Evolutionary conservation across 2,113 vertebrate genomes (phyloP).

Genomic region (Poeciliopsis turrubarensis): DNA sequence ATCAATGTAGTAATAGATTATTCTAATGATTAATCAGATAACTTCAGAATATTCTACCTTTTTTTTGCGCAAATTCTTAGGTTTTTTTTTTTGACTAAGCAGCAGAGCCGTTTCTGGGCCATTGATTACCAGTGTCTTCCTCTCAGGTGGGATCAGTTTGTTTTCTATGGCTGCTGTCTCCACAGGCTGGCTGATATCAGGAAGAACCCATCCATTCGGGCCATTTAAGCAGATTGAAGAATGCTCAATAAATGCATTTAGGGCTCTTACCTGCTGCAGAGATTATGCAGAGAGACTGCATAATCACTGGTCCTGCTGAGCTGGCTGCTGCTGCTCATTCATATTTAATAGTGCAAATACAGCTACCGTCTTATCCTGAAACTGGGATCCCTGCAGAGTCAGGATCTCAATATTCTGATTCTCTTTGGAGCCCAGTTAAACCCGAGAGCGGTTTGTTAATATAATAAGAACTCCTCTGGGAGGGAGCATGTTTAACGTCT

Average conservation of each 20-base stretch:
- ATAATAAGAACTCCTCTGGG: not conserved
- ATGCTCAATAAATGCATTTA: constrained; percentile 18
- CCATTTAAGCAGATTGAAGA: not conserved
- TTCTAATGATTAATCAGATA: no score
- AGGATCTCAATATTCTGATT: not conserved
- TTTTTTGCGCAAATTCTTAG: no score
- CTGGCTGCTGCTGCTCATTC: not conserved
- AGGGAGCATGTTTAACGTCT: not conserved
- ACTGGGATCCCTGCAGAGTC: not conserved
- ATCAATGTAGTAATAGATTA: no score
- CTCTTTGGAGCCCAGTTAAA: not conserved
- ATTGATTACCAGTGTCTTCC: not conserved
- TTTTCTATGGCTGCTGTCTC: not conserved
- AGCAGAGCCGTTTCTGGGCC: not conserved
- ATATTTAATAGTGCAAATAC: constrained; percentile 35
- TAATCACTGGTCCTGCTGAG: constrained; percentile 16
- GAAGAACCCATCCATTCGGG: not conserved
- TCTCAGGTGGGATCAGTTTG: not conserved
- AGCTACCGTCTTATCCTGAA: not conserved
- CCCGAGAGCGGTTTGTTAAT: not conserved
- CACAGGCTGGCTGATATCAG: not conserved
- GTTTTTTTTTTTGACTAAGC: no score
- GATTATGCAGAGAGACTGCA: not conserved
- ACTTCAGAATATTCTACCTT: no score
- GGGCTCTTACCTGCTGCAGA: constrained; percentile 28